Conservation (phyloP, 1,140 invertebrate genomes). For the Branchinecta lynchi region DNA sequence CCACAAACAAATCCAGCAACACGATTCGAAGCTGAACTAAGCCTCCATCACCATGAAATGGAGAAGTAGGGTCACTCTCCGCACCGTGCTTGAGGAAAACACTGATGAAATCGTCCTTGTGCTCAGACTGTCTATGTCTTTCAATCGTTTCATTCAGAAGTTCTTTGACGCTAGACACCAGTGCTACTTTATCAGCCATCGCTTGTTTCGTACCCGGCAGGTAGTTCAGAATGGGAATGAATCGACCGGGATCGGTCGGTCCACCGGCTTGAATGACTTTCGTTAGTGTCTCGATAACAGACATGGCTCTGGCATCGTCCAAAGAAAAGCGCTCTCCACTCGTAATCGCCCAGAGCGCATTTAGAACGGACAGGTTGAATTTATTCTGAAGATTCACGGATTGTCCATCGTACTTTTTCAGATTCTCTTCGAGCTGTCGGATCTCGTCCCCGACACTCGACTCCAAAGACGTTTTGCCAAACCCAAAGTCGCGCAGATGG, state of each 20-base stretch:
- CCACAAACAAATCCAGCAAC: constrained; percentile 26
- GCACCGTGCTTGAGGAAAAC: not conserved
- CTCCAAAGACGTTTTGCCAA: constrained; percentile 40
- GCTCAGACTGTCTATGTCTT: not conserved
- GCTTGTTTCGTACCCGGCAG: no score
- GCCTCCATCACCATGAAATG: not conserved
- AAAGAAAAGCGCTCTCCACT: constrained; percentile 17
- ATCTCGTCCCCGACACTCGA: constrained; percentile 26
- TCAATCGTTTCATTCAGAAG: constrained; percentile 22
- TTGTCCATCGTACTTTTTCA: constrained; percentile 12
- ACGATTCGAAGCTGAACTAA: not conserved
- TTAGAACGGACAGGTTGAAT: constrained; percentile 17
- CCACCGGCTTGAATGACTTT: no score
- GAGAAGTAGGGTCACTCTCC: not conserved
- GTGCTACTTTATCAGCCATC: no score
- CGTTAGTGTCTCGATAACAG: no score
- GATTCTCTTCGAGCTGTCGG: constrained; percentile 19
- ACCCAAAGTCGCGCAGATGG: constrained; percentile 50
- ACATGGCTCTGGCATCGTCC: not conserved
- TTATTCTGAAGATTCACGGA: constrained; percentile 11
- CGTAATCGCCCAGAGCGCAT: constrained; percentile 18
- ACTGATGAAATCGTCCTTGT: not conserved
- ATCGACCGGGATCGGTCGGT: no score
- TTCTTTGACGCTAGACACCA: not conserved
- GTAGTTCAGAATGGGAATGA: no score